These are phyloP conservation scores for Brachionichthys hirsutus DNA, from an alignment of 2,113 vertebrate genomes.

Conservation along the genomic window DNA sequence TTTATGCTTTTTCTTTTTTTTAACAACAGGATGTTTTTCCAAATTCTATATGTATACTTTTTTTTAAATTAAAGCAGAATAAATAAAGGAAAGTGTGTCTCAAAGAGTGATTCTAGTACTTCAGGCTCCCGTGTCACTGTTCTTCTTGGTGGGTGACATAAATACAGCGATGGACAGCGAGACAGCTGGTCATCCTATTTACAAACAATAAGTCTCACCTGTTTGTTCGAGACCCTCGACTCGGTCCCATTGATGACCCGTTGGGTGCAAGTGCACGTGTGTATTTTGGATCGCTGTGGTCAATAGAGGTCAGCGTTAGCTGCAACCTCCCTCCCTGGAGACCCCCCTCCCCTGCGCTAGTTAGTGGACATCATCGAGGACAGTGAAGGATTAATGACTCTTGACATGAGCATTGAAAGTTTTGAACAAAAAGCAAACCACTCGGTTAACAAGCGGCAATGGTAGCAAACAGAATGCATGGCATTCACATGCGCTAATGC, in stretches of 20 bases:
- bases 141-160: conserved; percentile 48
- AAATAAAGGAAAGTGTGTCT: too few relatives aligned
- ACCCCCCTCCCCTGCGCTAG: conserved; percentile 38
- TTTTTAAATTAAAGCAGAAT: not conserved
- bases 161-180: conserved; percentile 38
- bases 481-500: not conserved
- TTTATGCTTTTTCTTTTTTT: not conserved
- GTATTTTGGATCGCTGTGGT: conserved; percentile 61
- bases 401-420: conserved; percentile 4
- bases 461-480: conserved; percentile 11
- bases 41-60: too few relatives aligned
- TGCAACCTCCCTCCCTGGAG: conserved; percentile 70
- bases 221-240: conserved; percentile 64
- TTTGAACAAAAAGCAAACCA: not conserved
- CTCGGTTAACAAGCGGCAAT: not conserved
- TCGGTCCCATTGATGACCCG: conserved; percentile 56
- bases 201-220: conserved; percentile 65
- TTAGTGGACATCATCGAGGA: conserved; percentile 62
- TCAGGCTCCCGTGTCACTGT: conserved; percentile 12
- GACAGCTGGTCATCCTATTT: conserved; percentile 62
- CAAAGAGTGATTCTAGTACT: too few relatives aligned
- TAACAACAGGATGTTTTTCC: not conserved
- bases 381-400: conserved; percentile 36
- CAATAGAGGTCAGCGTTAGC: conserved; percentile 59
- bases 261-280: conserved; percentile 53